These are phyloP conservation scores for Sminthurinus aureus DNA, from an alignment of 2,888 invertebrate genomes.

Conservation along the genomic window DNA sequence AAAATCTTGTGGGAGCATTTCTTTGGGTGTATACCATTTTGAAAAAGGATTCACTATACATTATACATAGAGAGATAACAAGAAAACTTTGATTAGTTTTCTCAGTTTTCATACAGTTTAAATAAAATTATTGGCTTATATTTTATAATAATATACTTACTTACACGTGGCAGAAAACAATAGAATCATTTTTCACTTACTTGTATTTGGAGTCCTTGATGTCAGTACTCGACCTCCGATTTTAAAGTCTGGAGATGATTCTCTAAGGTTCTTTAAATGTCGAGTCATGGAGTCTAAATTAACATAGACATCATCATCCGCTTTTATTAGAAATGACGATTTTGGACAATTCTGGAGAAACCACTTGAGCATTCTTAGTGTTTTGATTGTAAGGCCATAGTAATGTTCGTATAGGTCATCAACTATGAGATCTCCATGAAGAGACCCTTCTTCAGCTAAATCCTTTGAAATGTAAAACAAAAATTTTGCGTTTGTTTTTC, in stretches of 20 bases:
- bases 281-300: constrained; percentile 18
- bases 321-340: constrained; percentile 34
- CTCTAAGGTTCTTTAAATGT: background rate
- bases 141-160: too few relatives aligned
- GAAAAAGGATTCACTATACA: constrained; percentile 32
- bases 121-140: too few relatives aligned
- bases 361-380: constrained; percentile 43
- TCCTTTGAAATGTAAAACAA: constrained; percentile 1
- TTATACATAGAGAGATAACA: too few relatives aligned
- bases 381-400: constrained; percentile 28
- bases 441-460: constrained; percentile 13
- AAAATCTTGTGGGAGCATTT: constrained; percentile 31
- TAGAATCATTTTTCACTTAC: too few relatives aligned
- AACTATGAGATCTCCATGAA: constrained; percentile 39
- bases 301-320: constrained; percentile 41
- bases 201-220: constrained; percentile 10
- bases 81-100: too few relatives aligned
- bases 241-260: background rate
- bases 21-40: constrained; percentile 31
- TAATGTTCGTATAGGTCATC: constrained; percentile 40
- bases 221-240: constrained; percentile 36
- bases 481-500: too few relatives aligned
- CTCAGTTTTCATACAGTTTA: too few relatives aligned
- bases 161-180: too few relatives aligned
- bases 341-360: constrained; percentile 28